Evolutionary conservation across 2,113 vertebrate genomes (phyloP).

Genomic region (Orcinus orca): DNA sequence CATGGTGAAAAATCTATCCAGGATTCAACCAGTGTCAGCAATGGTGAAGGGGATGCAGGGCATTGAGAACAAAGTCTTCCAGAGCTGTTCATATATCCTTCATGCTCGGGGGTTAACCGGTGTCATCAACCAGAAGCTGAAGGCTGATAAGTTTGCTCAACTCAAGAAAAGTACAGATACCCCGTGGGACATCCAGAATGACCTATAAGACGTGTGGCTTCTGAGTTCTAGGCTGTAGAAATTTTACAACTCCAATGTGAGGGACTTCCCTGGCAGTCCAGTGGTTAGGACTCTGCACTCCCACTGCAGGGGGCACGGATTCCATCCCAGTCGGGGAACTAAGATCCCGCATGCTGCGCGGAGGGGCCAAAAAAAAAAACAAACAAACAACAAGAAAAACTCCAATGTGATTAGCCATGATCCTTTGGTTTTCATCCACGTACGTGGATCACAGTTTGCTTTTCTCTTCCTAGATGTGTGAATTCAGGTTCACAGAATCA

Average conservation of each 20-base stretch:
- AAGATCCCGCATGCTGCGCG: background rate
- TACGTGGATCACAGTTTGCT: background rate
- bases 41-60: conserved; percentile 86
- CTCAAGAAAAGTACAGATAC: background rate
- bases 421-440: background rate
- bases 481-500: background rate
- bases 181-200: background rate
- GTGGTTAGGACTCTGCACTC: background rate
- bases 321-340: background rate
- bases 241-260: background rate
- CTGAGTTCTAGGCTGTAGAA: background rate
- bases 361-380: background rate
- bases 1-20: conserved; percentile 87
- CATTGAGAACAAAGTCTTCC: background rate
- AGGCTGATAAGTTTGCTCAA: background rate
- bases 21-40: conserved; percentile 87
- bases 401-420: background rate
- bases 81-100: fast-evolving
- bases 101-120: background rate
- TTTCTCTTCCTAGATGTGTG: background rate
- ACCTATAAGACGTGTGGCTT: background rate
- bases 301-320: background rate
- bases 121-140: background rate
- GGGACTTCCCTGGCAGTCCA: background rate
- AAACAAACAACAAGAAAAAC: background rate